A percentile compares a stretch with the other conserved stretches of the same genome.
phyloP scores from a whole-genome alignment of 1,140 invertebrate genomes.

The Cyphomyrmex costatus region DNA sequence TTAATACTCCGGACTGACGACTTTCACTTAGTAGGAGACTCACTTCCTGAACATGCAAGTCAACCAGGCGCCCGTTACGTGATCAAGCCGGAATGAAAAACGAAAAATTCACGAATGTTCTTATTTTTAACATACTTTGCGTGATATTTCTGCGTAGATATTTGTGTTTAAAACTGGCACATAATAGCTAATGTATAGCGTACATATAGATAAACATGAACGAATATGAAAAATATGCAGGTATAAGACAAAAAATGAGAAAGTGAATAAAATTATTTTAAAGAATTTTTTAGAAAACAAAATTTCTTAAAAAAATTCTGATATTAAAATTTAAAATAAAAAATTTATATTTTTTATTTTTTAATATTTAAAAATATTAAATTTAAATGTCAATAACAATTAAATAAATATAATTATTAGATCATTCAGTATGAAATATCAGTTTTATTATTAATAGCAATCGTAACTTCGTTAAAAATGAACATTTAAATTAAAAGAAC shows the following conservation, averaged over 20 bases:
- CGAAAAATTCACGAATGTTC: conserved; percentile 45
- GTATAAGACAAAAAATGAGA: not conserved
- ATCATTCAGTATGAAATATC: no score
- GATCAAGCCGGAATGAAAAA: conserved; percentile 52
- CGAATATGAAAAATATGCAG: not conserved
- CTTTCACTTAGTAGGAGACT: conserved; percentile 74
- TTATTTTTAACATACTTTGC: not conserved
- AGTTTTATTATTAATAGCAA: no score
- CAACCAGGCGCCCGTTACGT: conserved; percentile 53
- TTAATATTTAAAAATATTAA: not conserved
- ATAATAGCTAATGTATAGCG: not conserved
- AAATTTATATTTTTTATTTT: not conserved
- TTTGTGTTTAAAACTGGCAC: not conserved
- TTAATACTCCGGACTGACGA: conserved; percentile 67
- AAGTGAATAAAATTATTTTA: not conserved
- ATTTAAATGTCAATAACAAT: not conserved
- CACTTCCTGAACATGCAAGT: conserved; percentile 72
- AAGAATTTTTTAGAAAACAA: not conserved
- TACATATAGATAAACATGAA: not conserved
- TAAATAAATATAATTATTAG: not conserved
- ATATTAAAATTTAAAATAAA: not conserved
- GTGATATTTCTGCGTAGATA: conserved; percentile 23
- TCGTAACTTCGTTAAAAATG: no score
- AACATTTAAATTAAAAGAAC: no score
- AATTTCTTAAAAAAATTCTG: no score